Conservation (phyloP, 2,797 vertebrate genomes). For the Ficedula albicollis region DNA sequence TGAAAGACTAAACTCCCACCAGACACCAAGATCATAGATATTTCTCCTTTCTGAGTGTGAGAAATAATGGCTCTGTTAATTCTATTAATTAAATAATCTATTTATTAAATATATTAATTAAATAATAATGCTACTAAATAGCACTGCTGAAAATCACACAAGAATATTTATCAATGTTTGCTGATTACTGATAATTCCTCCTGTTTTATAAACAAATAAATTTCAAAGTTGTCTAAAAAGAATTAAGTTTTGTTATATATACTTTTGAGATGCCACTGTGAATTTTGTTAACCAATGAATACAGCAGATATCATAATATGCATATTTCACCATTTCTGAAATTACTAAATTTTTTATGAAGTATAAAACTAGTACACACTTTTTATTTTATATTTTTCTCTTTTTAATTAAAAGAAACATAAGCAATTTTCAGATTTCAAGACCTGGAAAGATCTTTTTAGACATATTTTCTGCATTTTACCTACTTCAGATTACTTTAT, state of each 20-base stretch:
- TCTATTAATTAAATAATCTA: background rate
- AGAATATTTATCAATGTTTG: background rate
- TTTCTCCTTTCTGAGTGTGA: background rate
- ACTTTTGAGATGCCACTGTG: background rate
- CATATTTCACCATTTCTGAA: background rate
- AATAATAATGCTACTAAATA: background rate
- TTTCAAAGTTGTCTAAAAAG: background rate
- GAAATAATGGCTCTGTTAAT: background rate
- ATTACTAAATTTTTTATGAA: background rate
- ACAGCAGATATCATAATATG: background rate
- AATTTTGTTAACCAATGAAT: background rate
- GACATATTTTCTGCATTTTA: background rate
- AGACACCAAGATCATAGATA: background rate
- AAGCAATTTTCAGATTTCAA: background rate
- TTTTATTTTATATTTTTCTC: background rate
- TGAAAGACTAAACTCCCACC: background rate
- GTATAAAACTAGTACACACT: background rate
- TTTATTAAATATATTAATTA: too few relatives aligned
- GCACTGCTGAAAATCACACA: background rate
- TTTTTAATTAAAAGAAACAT: background rate
- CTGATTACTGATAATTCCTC: background rate
- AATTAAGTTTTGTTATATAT: background rate
- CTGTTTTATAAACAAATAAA: background rate
- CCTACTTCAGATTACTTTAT: background rate
- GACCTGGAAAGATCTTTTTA: background rate